Conservation (phyloP, 2,888 invertebrate genomes). For the Pseudanteris insignis region DNA sequence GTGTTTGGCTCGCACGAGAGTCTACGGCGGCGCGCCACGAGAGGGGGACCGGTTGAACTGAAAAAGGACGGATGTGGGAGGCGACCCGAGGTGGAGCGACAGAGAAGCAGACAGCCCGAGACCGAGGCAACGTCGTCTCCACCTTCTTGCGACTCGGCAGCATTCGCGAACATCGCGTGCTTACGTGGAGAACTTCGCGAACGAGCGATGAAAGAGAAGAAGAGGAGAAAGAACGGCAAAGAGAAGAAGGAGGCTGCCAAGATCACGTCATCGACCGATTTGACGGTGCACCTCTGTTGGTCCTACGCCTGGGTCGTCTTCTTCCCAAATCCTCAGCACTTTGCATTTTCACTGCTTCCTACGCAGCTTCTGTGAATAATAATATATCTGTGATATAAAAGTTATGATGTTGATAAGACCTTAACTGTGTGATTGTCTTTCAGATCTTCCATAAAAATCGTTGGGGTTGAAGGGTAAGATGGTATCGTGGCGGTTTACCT, state of each 20-base stretch:
- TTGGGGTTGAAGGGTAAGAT: too few species aligned
- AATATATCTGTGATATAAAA: too few species aligned
- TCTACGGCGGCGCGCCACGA: constrained; percentile 11
- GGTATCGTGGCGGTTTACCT: too few species aligned
- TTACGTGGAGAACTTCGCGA: constrained; percentile 24
- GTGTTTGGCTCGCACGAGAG: constrained; percentile 20
- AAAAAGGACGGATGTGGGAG: constrained; percentile 31
- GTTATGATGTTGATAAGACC: too few species aligned
- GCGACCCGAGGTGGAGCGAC: constrained; percentile 23
- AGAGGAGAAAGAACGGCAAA: constrained; percentile 4
- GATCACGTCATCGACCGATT: constrained; percentile 59
- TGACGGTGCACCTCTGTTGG: too few species aligned
- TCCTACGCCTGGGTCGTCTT: too few species aligned
- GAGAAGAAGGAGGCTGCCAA: constrained; percentile 15
- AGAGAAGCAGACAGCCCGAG: constrained; percentile 13
- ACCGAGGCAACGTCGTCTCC: constrained; percentile 28
- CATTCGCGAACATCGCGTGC: constrained; percentile 38
- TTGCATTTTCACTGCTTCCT: too few species aligned
- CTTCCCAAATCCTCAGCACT: too few species aligned
- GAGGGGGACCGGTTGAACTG: constrained; percentile 28
- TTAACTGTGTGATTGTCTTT: too few species aligned
- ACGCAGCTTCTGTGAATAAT: too few species aligned
- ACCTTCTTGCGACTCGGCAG: constrained; percentile 26
- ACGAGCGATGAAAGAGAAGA: constrained; percentile 21
- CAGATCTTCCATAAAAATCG: too few species aligned